Percentiles rank a stretch among this genome's conserved stretches.
phyloP scores from a whole-genome alignment of 2,888 invertebrate genomes.

The Agrotis ipsilon region DNA sequence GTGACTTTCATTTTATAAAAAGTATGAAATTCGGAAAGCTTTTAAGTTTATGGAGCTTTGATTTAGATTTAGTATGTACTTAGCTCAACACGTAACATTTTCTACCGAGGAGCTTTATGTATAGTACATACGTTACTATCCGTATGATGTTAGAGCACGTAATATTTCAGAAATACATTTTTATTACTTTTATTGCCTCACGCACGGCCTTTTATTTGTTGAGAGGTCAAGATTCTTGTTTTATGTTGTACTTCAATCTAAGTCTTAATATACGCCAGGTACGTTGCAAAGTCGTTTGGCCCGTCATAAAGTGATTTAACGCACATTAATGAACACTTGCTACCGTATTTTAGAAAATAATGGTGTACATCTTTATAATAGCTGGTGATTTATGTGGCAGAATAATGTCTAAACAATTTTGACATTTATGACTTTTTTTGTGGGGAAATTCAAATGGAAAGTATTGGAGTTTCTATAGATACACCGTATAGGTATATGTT shows the following conservation, averaged over 20 bases:
- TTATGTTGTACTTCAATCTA: slow-evolving; percentile 47
- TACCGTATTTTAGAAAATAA: slow-evolving; percentile 41
- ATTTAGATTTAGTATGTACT: not conserved
- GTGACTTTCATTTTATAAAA: no score
- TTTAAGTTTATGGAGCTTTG: not conserved
- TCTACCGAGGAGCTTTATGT: not conserved
- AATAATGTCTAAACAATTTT: not conserved
- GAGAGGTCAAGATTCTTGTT: slow-evolving; percentile 53
- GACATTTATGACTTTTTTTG: not conserved
- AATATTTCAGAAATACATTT: slow-evolving; percentile 44
- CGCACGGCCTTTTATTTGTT: slow-evolving; percentile 44
- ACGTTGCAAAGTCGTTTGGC: slow-evolving; percentile 47
- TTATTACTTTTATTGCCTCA: slow-evolving; percentile 53
- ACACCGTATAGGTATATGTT: no score
- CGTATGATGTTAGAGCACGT: slow-evolving; percentile 12
- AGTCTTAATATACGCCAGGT: slow-evolving; percentile 50
- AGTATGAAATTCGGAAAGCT: not conserved
- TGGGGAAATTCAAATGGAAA: not conserved
- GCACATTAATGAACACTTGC: slow-evolving; percentile 56
- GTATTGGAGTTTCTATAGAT: no score
- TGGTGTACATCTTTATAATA: slow-evolving; percentile 20
- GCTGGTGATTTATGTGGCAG: not conserved
- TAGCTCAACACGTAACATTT: not conserved
- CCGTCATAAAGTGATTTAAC: slow-evolving; percentile 54
- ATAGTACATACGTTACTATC: not conserved